Percentiles rank a stretch among this genome's conserved stretches.
phyloP scores from a whole-genome alignment of 2,797 vertebrate species.

The Crocodylus rhombifer region DNA sequence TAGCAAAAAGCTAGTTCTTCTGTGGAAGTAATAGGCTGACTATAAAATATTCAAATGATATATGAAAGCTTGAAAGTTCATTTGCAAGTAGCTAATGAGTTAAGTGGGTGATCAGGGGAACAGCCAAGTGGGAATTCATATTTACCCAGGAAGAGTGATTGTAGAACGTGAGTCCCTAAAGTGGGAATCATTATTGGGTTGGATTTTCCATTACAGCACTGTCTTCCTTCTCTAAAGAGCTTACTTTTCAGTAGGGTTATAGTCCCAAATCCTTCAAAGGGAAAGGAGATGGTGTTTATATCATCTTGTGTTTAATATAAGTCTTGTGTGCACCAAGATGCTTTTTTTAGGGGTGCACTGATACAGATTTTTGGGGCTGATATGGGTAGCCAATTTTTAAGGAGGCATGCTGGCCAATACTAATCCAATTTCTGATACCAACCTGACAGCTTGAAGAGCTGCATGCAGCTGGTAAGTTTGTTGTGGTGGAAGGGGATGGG shows the following conservation, averaged over 20 bases:
- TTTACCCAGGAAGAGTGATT: not conserved
- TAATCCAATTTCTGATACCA: too few species aligned
- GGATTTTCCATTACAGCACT: not conserved
- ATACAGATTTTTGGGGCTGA: too few species aligned
- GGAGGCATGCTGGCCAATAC: too few species aligned
- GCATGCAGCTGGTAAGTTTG: too few species aligned
- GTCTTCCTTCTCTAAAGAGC: conserved; percentile 13
- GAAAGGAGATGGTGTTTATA: not conserved
- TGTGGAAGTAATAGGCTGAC: not conserved
- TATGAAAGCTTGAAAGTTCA: not conserved
- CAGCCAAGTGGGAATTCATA: not conserved
- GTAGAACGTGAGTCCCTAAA: not conserved
- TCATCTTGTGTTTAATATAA: not conserved
- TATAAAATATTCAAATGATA: not conserved
- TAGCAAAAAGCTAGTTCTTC: not conserved
- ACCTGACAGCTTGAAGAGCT: too few species aligned
- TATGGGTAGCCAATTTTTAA: too few species aligned
- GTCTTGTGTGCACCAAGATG: not conserved
- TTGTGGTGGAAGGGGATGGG: too few species aligned
- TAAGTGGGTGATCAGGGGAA: not conserved
- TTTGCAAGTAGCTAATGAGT: not conserved
- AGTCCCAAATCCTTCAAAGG: not conserved
- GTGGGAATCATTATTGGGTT: not conserved
- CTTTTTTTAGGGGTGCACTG: too few species aligned
- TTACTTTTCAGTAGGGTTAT: fast-evolving